Evolutionary conservation across 2,797 vertebrate genomes (phyloP).

Genomic region (Chelonia mydas): DNA sequence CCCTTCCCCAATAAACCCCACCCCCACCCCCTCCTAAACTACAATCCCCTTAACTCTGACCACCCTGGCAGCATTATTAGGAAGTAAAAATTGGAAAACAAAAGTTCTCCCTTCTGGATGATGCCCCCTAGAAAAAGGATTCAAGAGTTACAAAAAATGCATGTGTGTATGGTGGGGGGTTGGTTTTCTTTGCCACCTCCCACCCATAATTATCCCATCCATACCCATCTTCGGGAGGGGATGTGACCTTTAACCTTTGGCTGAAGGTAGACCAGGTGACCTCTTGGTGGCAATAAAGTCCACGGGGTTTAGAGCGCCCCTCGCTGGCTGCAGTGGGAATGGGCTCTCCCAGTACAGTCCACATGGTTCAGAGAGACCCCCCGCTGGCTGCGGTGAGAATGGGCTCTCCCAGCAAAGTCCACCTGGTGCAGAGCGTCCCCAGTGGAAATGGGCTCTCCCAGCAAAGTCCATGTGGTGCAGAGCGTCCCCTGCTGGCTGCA

Average conservation of each 20-base stretch:
- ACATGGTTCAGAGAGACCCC: neutral
- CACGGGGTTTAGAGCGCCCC: neutral
- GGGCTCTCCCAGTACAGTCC: too few species aligned
- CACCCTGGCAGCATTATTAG: neutral
- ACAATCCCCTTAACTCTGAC: neutral
- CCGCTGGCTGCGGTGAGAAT: neutral
- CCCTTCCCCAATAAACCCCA: neutral
- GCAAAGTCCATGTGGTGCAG: neutral
- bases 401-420: too few species aligned
- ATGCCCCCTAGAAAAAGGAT: neutral
- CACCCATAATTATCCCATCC: neutral
- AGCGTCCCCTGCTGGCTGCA: too few species aligned
- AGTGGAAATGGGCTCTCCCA: neutral
- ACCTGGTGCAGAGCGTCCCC: too few species aligned
- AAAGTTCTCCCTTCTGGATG: neutral
- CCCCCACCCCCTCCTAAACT: neutral
- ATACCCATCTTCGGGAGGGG: neutral
- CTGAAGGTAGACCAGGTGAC: neutral
- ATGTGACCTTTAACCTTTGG: neutral
- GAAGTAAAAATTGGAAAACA: neutral
- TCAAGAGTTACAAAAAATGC: neutral
- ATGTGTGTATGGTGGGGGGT: neutral
- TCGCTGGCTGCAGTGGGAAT: neutral
- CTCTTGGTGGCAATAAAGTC: neutral
- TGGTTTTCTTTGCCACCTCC: neutral